Conservation (phyloP, 2,797 vertebrate species). For the Neosalanx taihuensis region DNA sequence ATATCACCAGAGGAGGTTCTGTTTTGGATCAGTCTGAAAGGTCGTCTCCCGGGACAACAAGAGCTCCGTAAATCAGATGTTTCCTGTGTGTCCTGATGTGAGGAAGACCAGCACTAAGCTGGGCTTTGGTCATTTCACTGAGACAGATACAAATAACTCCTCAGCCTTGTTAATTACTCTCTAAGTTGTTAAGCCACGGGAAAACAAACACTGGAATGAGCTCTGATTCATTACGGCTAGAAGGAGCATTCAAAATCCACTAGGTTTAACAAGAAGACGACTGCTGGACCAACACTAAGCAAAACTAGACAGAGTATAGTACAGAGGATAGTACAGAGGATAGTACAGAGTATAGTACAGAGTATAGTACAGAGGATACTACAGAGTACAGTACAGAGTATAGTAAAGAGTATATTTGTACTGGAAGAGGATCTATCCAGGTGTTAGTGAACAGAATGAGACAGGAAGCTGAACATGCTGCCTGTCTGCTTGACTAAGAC, state of each 20-base stretch:
- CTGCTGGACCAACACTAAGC: neutral
- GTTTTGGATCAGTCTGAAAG: slow-evolving; percentile 69
- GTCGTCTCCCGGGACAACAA: slow-evolving; percentile 59
- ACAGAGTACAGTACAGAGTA: no score
- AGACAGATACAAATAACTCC: slow-evolving; percentile 59
- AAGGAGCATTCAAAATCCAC: slow-evolving; percentile 3
- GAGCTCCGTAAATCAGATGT: slow-evolving; percentile 68
- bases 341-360: no score
- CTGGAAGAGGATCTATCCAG: neutral
- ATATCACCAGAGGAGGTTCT: slow-evolving; percentile 64
- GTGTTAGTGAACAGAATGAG: no score
- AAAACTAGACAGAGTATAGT: neutral
- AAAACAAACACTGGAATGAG: slow-evolving; percentile 56
- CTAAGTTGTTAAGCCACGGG: slow-evolving; percentile 47
- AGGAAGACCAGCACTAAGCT: slow-evolving; percentile 60
- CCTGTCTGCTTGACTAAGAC: neutral
- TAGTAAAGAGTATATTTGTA: neutral
- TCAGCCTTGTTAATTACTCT: slow-evolving; percentile 43
- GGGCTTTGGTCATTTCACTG: slow-evolving; percentile 51
- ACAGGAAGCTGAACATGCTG: no score
- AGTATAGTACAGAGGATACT: no score
- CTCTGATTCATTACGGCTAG: slow-evolving; percentile 23
- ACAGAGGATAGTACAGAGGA: no score
- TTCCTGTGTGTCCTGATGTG: slow-evolving; percentile 45
- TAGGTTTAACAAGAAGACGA: neutral